Evolutionary conservation across 2,888 invertebrate species (phyloP).

Genomic region (Mimumesa dahlbomi): DNA sequence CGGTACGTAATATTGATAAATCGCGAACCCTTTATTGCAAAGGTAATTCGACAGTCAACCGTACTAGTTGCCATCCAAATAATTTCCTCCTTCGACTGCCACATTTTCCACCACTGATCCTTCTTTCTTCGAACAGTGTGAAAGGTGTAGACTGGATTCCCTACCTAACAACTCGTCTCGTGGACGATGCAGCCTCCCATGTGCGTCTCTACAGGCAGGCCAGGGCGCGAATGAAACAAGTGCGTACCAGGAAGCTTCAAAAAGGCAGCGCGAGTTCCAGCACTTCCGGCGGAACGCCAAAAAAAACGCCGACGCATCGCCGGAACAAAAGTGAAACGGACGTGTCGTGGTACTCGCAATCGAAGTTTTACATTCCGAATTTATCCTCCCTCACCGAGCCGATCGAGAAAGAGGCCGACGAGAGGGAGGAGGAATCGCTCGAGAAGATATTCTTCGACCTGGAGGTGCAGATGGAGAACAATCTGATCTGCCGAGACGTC

Average conservation of each 20-base stretch:
- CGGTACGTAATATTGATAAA: conserved; percentile 75
- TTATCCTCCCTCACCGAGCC: conserved; percentile 75
- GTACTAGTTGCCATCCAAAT: too few relatives aligned
- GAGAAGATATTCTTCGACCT: conserved; percentile 93
- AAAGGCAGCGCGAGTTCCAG: conserved; percentile 75
- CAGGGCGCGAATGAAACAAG: conserved; percentile 79
- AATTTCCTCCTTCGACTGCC: too few relatives aligned
- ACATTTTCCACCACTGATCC: too few relatives aligned
- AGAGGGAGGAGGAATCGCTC: conserved; percentile 78
- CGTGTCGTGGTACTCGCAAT: conserved; percentile 85
- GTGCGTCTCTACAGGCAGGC: conserved; percentile 92
- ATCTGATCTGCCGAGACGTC: conserved; percentile 88
- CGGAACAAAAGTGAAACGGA: conserved; percentile 89
- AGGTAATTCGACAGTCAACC: too few relatives aligned
- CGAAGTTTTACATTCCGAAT: conserved; percentile 83
- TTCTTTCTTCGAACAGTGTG: too few relatives aligned
- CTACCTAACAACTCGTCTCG: conserved; percentile 91
- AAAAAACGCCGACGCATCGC: conserved; percentile 83
- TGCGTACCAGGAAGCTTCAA: conserved; percentile 66
- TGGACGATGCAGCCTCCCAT: conserved; percentile 95
- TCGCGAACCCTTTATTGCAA: too few relatives aligned
- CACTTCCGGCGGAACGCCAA: conserved; percentile 77
- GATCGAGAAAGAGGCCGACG: conserved; percentile 66
- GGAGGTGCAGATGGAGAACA: conserved; percentile 93
- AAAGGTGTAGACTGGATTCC: conserved; percentile 96